Conservation (phyloP, 2,113 vertebrate genomes). For the Chaetodon trifascialis region DNA sequence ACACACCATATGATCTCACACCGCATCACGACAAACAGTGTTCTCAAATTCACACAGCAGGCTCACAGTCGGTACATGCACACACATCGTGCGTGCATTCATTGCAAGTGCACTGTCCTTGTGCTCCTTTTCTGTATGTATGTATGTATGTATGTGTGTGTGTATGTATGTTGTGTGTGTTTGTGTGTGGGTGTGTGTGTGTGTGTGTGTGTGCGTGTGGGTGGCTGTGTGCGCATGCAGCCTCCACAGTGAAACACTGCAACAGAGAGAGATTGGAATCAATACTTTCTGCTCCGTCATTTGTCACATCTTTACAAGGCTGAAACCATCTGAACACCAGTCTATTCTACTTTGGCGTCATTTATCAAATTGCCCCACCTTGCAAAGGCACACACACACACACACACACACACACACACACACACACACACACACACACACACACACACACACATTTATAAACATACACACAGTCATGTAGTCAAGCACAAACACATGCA, state of each 20-base stretch:
- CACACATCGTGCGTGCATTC: conserved; percentile 59
- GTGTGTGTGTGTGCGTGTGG: conserved; percentile 34
- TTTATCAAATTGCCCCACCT: conserved; percentile 89
- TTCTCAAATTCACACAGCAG: conserved; percentile 42
- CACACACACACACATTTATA: conserved; percentile 13
- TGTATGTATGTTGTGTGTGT: conserved; percentile 21
- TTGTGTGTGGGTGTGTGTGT: conserved; percentile 27
- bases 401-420: conserved; percentile 21
- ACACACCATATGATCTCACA: neutral
- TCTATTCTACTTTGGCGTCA: conserved; percentile 95
- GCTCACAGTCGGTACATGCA: conserved; percentile 25
- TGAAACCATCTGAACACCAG: conserved; percentile 92
- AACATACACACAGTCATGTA: conserved; percentile 26
- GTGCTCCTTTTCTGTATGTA: conserved; percentile 17
- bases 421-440: conserved; percentile 2
- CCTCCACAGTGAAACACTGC: conserved; percentile 93
- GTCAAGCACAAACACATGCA: conserved; percentile 21
- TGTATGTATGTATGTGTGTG: neutral
- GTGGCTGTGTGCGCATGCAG: conserved; percentile 68
- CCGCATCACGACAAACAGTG: conserved; percentile 7
- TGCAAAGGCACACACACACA: conserved; percentile 43
- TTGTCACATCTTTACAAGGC: conserved; percentile 99
- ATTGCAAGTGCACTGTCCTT: conserved; percentile 37
- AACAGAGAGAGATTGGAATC: conserved; percentile 96
- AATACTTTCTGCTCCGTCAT: conserved; percentile 97